Base-by-base conservation (phyloP, 2,113 vertebrate species). In the Porphyrio hochstetteri region DNA sequence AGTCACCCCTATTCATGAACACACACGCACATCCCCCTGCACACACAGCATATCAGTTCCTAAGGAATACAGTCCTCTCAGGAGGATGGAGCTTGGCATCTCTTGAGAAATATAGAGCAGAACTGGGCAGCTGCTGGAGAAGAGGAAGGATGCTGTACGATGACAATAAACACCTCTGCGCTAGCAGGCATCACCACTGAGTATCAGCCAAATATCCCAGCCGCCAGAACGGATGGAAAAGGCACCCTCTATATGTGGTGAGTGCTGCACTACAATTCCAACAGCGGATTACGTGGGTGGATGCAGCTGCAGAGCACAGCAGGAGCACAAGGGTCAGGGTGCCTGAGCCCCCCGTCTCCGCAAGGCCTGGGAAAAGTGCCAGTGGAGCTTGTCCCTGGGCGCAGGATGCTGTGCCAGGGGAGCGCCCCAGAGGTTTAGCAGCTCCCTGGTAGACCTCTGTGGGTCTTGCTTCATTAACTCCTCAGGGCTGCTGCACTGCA, bases 221-320 rank as follows among this genome's bases (percentile, higher is more conserved):
- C 17, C 85, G 20, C 3, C 16, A 11, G 29, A 72, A 20, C 0
- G 20, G 44, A 25, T 2, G 38, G 42, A 42, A 72, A 72, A 71
- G 4, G 9, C 57, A 59, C 24, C 27, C 21, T 35, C 24, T 35
- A 13, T 48, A 36, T 57, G 81, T 10, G 38, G 11, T 9, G 28
- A 82, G 28, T 4, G 25, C 71, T 33, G 50, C 68, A 28, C 59
- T 24, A 21, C 42, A 50, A 57, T 23, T 40, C 61, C 2, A 60
- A 18, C 48, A 33, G 3, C 29, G 4, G 17, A 38, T 16, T 8
- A 0, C 0, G 1, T 10, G 74, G 17, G 38, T 1, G 27, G 88
- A n/a, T 40, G 24, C 44, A 42, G 80, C 67, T 40, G 67, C 59
- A 82, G 56, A 56, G 83, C 55, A 53, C 12, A 48, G 46, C 35